A percentile compares a stretch with the other conserved stretches of the same genome.
Evolutionary conservation across 2,797 vertebrate genomes (phyloP).

Genomic region (Karalla daura): DNA sequence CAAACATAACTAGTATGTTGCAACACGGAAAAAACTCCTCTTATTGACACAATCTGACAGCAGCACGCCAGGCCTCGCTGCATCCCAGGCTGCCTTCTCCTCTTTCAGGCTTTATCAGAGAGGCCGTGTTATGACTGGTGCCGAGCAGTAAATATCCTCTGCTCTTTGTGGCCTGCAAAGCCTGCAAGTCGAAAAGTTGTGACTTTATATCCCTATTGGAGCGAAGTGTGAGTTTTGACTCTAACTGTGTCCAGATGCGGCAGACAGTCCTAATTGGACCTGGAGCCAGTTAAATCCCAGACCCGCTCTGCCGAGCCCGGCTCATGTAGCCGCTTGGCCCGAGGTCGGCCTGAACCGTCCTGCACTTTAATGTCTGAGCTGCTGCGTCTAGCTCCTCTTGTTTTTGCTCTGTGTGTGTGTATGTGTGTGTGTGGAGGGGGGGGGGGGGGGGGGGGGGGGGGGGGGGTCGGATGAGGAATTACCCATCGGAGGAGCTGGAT

Average conservation of each 20-base stretch:
- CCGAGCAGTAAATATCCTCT: conserved; percentile 57
- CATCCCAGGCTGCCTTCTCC: conserved; percentile 30
- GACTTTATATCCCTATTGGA: conserved; percentile 70
- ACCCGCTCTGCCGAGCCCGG: conserved; percentile 85
- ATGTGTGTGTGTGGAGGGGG: no score
- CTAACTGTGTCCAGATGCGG: conserved; percentile 94
- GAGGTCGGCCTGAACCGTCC: conserved; percentile 54
- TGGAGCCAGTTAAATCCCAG: conserved; percentile 93
- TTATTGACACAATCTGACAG: conserved; percentile 59
- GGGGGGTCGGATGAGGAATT: conserved; percentile 41
- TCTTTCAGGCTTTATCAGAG: conserved; percentile 49
- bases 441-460: no score
- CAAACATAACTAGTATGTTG: conserved; percentile 62
- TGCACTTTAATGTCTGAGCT: conserved; percentile 44
- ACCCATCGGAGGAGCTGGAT: conserved; percentile 33
- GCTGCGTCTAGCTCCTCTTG: conserved; percentile 1
- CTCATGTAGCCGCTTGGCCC: conserved; percentile 61
- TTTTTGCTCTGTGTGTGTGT: conserved; percentile 36
- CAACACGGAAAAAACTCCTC: conserved; percentile 56
- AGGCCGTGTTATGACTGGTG: conserved; percentile 41
- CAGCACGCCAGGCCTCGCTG: conserved; percentile 42
- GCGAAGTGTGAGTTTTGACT: conserved; percentile 76
- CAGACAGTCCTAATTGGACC: conserved; percentile 92
- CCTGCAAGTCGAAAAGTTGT: conserved; percentile 61
- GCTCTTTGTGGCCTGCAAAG: conserved; percentile 55